Conservation (phyloP, 2,888 invertebrate genomes). For the Cyclophora punctaria region DNA sequence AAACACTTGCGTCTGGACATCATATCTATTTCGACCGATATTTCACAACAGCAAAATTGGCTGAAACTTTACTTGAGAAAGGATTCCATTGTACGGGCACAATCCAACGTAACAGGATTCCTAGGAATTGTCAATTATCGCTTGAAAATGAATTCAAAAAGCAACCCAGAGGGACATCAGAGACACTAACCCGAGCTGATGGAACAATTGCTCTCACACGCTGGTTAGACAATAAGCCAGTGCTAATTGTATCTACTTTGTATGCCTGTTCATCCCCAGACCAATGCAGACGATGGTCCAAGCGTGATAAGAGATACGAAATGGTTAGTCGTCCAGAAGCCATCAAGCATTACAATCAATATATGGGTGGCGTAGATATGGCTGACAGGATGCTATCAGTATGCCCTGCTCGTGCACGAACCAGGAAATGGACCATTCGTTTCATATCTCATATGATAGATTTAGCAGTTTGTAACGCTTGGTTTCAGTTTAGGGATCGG, state of each 20-base stretch:
- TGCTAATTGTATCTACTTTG: conserved; percentile 7
- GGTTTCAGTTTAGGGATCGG: conserved; percentile 7
- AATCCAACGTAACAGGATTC: conserved; percentile 4
- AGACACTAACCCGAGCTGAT: background rate
- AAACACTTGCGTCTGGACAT: conserved; percentile 2
- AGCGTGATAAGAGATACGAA: background rate
- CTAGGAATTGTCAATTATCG: background rate
- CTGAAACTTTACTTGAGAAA: background rate
- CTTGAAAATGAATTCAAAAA: no score
- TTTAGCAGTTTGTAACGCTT: conserved; percentile 11
- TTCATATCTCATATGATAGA: conserved; percentile 15
- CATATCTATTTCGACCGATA: conserved; percentile 3
- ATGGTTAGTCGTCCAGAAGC: conserved; percentile 7
- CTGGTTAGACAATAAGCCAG: conserved; percentile 15
- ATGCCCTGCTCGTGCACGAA: conserved; percentile 10
- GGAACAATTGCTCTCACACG: conserved; percentile 6
- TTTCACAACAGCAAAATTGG: conserved; percentile 4
- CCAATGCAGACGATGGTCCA: conserved; percentile 1
- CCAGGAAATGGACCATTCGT: conserved; percentile 14
- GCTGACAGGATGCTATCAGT: conserved; percentile 13
- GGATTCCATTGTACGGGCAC: conserved; percentile 2
- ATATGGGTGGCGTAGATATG: conserved; percentile 14
- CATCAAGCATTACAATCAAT: conserved; percentile 8
- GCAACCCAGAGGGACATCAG: conserved; percentile 2
- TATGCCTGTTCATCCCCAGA: background rate